These are phyloP conservation scores for Heterotis niloticus DNA, from an alignment of 2,113 vertebrate species.

Conservation along the genomic window DNA sequence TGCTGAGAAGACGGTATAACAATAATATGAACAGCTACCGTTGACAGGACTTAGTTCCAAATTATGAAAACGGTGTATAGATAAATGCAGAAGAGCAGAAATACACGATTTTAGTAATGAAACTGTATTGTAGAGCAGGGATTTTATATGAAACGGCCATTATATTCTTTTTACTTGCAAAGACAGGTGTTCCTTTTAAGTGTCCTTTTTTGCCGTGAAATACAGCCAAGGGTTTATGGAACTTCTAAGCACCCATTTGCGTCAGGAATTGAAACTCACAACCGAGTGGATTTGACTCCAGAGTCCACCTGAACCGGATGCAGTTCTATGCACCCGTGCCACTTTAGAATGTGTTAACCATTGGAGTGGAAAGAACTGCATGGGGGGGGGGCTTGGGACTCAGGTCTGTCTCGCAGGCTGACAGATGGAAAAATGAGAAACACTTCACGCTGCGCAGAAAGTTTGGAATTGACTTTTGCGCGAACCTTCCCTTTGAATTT, in stretches of 20 bases:
- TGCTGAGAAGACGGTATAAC: too few relatives aligned
- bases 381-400: neutral
- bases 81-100: too few relatives aligned
- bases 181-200: neutral
- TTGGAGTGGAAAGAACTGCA: neutral
- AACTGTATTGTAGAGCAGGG: neutral
- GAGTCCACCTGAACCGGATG: neutral
- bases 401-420: neutral
- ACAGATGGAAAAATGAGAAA: neutral
- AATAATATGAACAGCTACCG: too few relatives aligned
- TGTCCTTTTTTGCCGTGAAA: neutral
- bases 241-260: neutral
- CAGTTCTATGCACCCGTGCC: too few relatives aligned
- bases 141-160: neutral
- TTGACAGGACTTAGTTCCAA: too few relatives aligned
- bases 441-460: neutral
- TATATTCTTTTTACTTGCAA: neutral
- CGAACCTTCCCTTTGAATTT: constrained; percentile 15
- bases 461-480: neutral
- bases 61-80: too few relatives aligned
- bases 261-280: neutral
- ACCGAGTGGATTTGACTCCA: neutral
- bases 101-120: too few relatives aligned
- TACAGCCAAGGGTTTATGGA: too few relatives aligned
- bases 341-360: neutral